Percentiles rank a stretch among this genome's conserved stretches.
Evolutionary conservation across 2,113 vertebrate species (phyloP).

Genomic region (Anguilla rostrata): DNA sequence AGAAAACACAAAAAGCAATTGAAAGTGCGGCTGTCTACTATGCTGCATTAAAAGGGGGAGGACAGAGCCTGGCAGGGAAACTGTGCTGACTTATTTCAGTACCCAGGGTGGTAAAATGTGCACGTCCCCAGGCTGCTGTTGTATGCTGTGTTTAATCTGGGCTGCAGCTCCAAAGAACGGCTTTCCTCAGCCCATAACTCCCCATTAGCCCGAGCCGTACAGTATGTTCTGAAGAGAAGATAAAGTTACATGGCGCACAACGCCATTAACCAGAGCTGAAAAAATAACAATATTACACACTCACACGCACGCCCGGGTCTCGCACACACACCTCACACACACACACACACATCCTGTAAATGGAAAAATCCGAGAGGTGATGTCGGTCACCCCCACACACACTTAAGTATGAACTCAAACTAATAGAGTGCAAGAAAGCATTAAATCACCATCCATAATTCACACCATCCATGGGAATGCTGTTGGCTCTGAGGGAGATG

Average conservation of each 20-base stretch:
- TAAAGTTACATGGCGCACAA: neutral
- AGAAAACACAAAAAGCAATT: neutral
- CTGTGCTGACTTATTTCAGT: neutral
- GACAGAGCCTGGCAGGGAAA: neutral
- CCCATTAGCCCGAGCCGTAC: neutral
- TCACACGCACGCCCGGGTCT: neutral
- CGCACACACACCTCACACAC: neutral
- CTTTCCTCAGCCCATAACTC: neutral
- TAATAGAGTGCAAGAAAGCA: neutral
- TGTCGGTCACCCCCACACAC: neutral
- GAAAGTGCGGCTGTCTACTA: neutral
- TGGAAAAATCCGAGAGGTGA: neutral
- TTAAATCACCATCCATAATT: neutral
- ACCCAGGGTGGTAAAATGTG: neutral
- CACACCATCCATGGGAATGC: neutral
- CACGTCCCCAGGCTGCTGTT: neutral
- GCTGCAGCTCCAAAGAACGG: neutral
- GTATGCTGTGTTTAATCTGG: neutral
- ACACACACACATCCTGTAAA: neutral
- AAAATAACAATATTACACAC: neutral
- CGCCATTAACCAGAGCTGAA: neutral
- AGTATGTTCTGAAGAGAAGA: slow-evolving; percentile 1
- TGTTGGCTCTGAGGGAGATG: neutral
- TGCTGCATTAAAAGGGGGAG: neutral
- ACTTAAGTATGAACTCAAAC: neutral